Conservation (phyloP, 37 sponge, comb jelly and placozoan species). For the Chondrilla cf. caribensis region DNA sequence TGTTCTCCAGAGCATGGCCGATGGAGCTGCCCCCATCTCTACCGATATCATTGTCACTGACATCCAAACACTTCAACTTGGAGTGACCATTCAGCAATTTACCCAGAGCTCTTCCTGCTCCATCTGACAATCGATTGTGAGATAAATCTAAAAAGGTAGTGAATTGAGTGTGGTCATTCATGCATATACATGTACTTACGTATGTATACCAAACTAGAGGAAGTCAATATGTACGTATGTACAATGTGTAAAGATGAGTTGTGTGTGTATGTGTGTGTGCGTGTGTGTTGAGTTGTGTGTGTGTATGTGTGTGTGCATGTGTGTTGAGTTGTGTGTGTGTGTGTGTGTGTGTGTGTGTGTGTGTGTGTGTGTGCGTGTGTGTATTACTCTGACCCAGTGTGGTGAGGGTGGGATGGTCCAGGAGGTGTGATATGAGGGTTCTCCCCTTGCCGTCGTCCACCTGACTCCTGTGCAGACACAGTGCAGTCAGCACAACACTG, state of each 20-base stretch:
- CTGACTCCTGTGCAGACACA: constrained; percentile 61
- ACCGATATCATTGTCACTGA: constrained; percentile 75
- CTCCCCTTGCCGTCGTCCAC: constrained; percentile 77
- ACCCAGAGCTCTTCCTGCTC: constrained; percentile 83
- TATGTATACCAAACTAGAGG: not conserved
- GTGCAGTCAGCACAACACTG: constrained; percentile 37
- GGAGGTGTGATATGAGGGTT: constrained; percentile 69
- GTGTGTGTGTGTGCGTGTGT: constrained; percentile 10
- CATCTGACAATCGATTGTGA: constrained; percentile 77
- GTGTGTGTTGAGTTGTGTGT: too few species aligned
- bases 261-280: constrained; percentile 13
- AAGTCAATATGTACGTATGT: too few species aligned
- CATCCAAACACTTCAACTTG: constrained; percentile 48
- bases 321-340: constrained; percentile 3
- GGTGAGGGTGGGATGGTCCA: constrained; percentile 81
- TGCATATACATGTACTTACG: too few species aligned
- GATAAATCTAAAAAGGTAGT: constrained; percentile 76
- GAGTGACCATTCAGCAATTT: constrained; percentile 80
- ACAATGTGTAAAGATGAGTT: not conserved
- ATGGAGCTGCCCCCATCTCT: constrained; percentile 67
- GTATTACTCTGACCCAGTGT: constrained; percentile 53
- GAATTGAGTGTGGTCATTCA: not conserved
- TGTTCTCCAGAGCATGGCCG: constrained; percentile 84
- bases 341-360: constrained; percentile 17
- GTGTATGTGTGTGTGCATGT: too few species aligned